Base-by-base conservation (phyloP, 2,797 vertebrate species). In the Lepidocolaptes lacrymiger region DNA sequence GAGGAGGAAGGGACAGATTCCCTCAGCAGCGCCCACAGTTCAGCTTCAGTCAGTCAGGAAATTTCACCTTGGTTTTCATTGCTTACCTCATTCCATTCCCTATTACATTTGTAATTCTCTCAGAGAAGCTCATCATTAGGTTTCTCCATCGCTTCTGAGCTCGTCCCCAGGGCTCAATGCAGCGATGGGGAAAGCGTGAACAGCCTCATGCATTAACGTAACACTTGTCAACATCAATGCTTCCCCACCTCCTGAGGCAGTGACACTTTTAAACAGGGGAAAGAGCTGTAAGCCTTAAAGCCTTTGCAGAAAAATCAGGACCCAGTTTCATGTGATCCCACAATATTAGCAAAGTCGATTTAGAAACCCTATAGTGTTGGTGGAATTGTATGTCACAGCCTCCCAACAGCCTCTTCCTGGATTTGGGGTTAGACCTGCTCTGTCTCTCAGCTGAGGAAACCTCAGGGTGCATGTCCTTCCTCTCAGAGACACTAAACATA, bases 61-160 rank as follows among this genome's bases (percentile, higher is more conserved):
- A 90, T 88, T 88, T 88, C 80, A 69, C 92, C 71, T 79, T 69
- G 72, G 44, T 71, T 89, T 93, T 96, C 63, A 32, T 16, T 49
- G 78, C 43, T 93, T 92, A 89, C n/a, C 41, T 89, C 87, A 76
- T 91, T 85, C 75, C 52, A 26, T 79, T 93, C 44, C 36, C 71
- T 48, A 68, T 79, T 85, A 72, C 73, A 48, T 73, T 49, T 63
- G 92, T 83, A 92, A 92, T 94, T 88, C 46, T 85, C 85, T 88
- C 51, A 27, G 80, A 69, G 73, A 71, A 86, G 55, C 89, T 85
- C 48, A 46, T 86, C 68, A 64, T 91, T 92, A 73, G 30, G 15
- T 67, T 89, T 84, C 72, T 83, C 37, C 43, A 5, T n/a, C 2
- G 0, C 32, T 83, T 78, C 85, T 36, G 34, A 85, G 32, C 73